These are phyloP conservation scores for Trachops cirrhosus DNA, from an alignment of 2,797 vertebrate genomes.

Conservation along the genomic window DNA sequence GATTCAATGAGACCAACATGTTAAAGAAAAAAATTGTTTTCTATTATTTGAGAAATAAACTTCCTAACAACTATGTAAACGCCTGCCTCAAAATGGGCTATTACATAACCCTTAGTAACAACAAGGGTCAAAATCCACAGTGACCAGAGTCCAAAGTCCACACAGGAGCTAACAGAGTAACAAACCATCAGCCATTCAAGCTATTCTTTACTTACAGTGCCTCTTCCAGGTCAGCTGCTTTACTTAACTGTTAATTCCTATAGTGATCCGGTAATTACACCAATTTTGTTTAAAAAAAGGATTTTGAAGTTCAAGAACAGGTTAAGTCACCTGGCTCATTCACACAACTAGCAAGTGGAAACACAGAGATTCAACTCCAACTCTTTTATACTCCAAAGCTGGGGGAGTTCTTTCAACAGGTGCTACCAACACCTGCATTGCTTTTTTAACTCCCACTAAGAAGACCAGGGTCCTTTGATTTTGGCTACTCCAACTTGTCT, in stretches of 20 bases:
- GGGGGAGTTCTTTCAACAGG: not conserved
- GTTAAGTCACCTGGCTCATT: not conserved
- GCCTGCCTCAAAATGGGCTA: not conserved
- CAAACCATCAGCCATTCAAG: not conserved
- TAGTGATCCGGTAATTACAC: not conserved
- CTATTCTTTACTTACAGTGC: not conserved
- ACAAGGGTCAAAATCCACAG: not conserved
- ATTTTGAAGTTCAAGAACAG: not conserved
- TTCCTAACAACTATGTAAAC: not conserved
- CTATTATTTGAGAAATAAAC: constrained; percentile 15
- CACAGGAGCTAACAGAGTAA: not conserved
- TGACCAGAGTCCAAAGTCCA: not conserved
- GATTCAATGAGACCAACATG: not conserved
- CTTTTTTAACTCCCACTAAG: not conserved
- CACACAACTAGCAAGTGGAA: not conserved
- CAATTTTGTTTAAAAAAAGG: not conserved
- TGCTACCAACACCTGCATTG: not conserved
- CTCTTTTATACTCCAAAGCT: not conserved
- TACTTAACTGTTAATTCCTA: not conserved
- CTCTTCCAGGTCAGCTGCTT: not conserved
- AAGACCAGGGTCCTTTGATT: not conserved
- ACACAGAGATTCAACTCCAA: not conserved
- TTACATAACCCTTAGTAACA: not conserved
- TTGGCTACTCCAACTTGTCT: not conserved
- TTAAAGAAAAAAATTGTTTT: not conserved